Percentiles rank a stretch among this genome's conserved stretches.
Conservation (phyloP, 2,113 vertebrate genomes). For the Lagopus leucura region DNA sequence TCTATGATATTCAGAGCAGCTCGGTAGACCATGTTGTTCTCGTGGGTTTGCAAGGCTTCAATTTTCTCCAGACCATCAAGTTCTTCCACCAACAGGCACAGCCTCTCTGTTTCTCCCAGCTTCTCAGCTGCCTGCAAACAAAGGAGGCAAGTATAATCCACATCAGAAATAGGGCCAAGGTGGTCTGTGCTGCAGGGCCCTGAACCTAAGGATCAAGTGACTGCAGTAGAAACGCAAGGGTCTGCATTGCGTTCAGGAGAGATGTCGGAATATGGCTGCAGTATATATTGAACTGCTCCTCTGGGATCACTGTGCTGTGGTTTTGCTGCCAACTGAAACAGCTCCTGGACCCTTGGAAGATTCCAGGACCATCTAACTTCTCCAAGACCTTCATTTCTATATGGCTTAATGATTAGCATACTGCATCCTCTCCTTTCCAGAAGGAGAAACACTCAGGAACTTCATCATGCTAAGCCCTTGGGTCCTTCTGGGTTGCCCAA, state of each 20-base stretch:
- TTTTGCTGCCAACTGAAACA: background rate
- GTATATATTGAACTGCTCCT: background rate
- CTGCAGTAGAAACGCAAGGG: background rate
- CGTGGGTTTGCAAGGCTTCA: slow-evolving; percentile 86
- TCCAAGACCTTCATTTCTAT: background rate
- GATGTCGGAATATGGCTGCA: background rate
- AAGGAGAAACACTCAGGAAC: background rate
- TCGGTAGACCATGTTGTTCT: slow-evolving; percentile 82
- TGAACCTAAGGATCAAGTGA: background rate
- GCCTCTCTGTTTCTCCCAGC: slow-evolving; percentile 80
- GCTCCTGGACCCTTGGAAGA: background rate
- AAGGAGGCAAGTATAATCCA: background rate
- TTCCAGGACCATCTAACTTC: background rate
- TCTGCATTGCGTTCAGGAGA: background rate
- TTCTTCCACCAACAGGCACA: slow-evolving; percentile 86
- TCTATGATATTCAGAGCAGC: slow-evolving; percentile 84
- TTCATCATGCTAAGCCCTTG: background rate
- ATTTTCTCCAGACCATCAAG: slow-evolving; percentile 86
- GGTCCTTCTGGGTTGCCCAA: too few species aligned
- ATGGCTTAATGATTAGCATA: background rate
- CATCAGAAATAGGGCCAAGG: background rate
- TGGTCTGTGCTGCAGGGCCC: background rate
- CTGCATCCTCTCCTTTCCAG: background rate
- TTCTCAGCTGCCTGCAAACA: slow-evolving; percentile 82
- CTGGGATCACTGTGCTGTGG: background rate